Percentiles rank a stretch among this genome's conserved stretches.
Conservation (phyloP, 1,140 invertebrate genomes). For the Drosophila subobscura region DNA sequence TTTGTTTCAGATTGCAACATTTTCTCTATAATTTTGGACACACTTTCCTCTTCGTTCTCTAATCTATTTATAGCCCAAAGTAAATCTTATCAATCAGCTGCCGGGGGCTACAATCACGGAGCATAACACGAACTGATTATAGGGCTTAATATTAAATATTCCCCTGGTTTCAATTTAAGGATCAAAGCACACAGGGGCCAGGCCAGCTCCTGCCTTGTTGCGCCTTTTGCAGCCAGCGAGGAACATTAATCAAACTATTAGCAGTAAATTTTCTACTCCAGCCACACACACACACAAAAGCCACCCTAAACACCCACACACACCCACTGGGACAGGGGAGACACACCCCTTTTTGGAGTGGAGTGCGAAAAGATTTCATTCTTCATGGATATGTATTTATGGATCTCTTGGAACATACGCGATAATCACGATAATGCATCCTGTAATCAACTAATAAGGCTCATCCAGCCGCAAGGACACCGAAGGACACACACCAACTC, state of each 20-base stretch:
- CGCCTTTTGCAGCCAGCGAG: slow-evolving; percentile 53
- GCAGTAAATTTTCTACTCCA: slow-evolving; percentile 56
- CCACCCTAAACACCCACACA: not conserved
- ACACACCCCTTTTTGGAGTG: slow-evolving; percentile 43
- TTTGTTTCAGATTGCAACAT: slow-evolving; percentile 70
- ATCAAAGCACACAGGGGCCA: slow-evolving; percentile 5
- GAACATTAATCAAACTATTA: slow-evolving; percentile 84
- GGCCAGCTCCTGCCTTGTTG: slow-evolving; percentile 14
- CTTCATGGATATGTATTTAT: slow-evolving; percentile 55
- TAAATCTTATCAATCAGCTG: slow-evolving; percentile 70
- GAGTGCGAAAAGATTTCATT: slow-evolving; percentile 33
- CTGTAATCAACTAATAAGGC: slow-evolving; percentile 84
- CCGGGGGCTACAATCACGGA: slow-evolving; percentile 23
- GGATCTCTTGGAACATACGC: slow-evolving; percentile 62
- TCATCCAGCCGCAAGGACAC: slow-evolving; percentile 70
- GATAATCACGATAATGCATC: slow-evolving; percentile 84
- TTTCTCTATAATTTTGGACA: slow-evolving; percentile 64
- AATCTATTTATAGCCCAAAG: slow-evolving; percentile 60
- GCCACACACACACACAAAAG: slow-evolving; percentile 25
- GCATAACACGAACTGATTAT: slow-evolving; percentile 47
- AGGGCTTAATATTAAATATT: slow-evolving; percentile 47
- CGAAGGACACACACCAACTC: slow-evolving; percentile 7
- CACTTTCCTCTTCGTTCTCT: not conserved
- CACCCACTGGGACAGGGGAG: not conserved
- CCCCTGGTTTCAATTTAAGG: slow-evolving; percentile 26